Evolutionary conservation across 2,113 vertebrate genomes (phyloP).

Genomic region (Hippopotamus amphibius): DNA sequence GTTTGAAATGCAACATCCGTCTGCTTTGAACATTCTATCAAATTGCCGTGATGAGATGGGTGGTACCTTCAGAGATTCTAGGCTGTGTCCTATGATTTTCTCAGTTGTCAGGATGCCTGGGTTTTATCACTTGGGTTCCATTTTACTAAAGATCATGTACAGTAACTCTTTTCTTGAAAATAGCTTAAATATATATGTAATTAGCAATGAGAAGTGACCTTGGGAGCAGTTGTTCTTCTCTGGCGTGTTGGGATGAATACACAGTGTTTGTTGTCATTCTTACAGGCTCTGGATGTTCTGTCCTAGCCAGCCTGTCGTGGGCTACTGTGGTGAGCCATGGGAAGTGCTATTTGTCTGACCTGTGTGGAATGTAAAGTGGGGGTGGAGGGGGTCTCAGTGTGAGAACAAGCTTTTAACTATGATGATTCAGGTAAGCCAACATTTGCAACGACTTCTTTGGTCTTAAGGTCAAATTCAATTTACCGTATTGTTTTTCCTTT

Average conservation of each 20-base stretch:
- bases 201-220: constrained; percentile 38
- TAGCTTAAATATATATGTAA: background rate
- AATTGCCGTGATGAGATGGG: background rate
- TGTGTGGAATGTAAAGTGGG: background rate
- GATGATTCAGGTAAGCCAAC: background rate
- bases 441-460: background rate
- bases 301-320: background rate
- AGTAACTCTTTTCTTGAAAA: background rate
- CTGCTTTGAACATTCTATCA: background rate
- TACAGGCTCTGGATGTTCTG: background rate
- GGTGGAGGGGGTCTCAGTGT: background rate
- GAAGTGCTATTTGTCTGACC: background rate
- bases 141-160: background rate
- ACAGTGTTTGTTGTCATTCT: background rate
- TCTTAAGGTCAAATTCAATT: background rate
- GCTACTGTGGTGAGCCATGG: rapidly evolving
- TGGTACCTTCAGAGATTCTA: background rate
- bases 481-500: background rate
- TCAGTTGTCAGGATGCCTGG: background rate
- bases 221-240: background rate
- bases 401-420: background rate
- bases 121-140: background rate
- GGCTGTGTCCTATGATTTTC: background rate
- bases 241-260: background rate
- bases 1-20: background rate